phyloP scores from a whole-genome alignment of 2,113 vertebrate genomes.

The Carettochelys insculpta region DNA sequence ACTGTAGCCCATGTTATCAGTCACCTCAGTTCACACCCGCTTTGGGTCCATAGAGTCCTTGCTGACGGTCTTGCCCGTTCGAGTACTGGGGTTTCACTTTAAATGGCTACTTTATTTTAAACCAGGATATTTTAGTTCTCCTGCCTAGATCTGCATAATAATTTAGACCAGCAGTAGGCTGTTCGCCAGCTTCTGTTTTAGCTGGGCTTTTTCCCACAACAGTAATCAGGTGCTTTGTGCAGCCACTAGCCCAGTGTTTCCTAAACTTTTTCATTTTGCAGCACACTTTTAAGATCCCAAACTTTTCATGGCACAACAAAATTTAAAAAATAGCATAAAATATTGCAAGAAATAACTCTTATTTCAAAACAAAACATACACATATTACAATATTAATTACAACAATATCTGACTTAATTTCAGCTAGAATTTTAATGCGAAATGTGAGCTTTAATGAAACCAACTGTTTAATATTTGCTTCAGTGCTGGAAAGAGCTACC shows the following conservation, averaged over 20 bases:
- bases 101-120: not conserved
- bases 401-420: too few relatives aligned
- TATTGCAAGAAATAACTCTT: too few relatives aligned
- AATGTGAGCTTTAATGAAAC: too few relatives aligned
- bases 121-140: not conserved
- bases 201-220: not conserved
- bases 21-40: not conserved
- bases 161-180: not conserved
- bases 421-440: too few relatives aligned
- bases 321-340: too few relatives aligned
- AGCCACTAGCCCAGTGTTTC: not conserved
- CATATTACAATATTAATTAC: too few relatives aligned
- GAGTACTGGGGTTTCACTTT: not conserved
- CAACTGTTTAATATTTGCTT: too few relatives aligned
- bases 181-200: not conserved
- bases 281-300: too few relatives aligned
- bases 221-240: not conserved
- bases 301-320: too few relatives aligned
- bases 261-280: too few relatives aligned
- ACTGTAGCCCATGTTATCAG: not conserved
- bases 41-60: not conserved
- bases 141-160: not conserved
- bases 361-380: too few relatives aligned
- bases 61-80: not conserved
- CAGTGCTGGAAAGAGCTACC: too few relatives aligned